A percentile compares a stretch with the other conserved stretches of the same genome.
These are phyloP conservation scores for Elymnias hypermnestra DNA, from an alignment of 1,140 invertebrate genomes.

Conservation along the genomic window DNA sequence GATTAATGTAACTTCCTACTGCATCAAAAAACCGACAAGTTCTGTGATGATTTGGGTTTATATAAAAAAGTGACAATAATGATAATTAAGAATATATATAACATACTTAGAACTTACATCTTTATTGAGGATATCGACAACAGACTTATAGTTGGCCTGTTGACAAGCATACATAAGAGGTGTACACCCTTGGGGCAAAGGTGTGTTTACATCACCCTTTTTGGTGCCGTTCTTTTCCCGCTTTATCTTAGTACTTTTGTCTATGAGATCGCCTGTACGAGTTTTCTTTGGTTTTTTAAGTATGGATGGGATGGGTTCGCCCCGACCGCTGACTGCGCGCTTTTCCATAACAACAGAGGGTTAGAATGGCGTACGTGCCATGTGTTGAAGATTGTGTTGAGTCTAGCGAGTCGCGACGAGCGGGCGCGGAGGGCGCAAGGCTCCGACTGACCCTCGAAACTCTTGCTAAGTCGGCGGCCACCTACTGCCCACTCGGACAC, in stretches of 20 bases:
- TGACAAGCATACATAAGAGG: constrained; percentile 94
- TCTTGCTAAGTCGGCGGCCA: constrained; percentile 23
- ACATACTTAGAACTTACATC: constrained; percentile 54
- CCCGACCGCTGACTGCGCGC: constrained; percentile 48
- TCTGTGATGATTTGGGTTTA: neutral
- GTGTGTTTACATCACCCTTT: constrained; percentile 49
- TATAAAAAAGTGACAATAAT: too few relatives aligned
- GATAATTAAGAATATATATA: neutral
- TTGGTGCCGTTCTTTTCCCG: constrained; percentile 49
- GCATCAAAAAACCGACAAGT: constrained; percentile 5
- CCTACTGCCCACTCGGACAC: constrained; percentile 53
- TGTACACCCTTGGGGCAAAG: constrained; percentile 79
- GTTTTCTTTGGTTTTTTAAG: constrained; percentile 58
- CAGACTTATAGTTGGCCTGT: constrained; percentile 78
- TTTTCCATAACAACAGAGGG: constrained; percentile 63
- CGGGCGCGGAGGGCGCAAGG: constrained; percentile 61
- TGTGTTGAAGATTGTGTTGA: constrained; percentile 22
- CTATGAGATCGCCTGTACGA: constrained; percentile 50
- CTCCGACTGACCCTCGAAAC: constrained; percentile 49
- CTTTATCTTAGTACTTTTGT: constrained; percentile 64
- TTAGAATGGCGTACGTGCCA: constrained; percentile 36
- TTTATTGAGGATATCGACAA: constrained; percentile 68
- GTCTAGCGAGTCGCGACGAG: constrained; percentile 38
- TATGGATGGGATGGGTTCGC: constrained; percentile 63
- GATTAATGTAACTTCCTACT: constrained; percentile 8